These are phyloP conservation scores for Rhorus exstirpatorius DNA, from an alignment of 2,888 invertebrate species.

Conservation along the genomic window DNA sequence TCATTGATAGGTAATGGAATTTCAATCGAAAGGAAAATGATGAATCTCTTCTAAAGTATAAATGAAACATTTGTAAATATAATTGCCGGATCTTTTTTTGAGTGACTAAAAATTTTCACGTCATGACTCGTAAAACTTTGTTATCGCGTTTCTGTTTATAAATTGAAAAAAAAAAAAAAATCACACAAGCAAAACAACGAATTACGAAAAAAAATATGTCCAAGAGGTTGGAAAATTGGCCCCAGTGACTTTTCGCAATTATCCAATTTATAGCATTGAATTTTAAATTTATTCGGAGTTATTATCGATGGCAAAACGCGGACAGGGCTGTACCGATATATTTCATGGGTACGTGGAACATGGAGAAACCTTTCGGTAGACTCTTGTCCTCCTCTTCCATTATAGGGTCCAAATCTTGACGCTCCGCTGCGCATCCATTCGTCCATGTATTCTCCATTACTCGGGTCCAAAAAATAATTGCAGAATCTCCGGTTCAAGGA, in stretches of 20 bases:
- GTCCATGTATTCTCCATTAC: slow-evolving; percentile 77
- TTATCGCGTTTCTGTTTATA: too few relatives aligned
- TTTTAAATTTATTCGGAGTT: neutral
- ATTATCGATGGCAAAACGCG: slow-evolving; percentile 41
- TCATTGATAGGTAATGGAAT: too few relatives aligned
- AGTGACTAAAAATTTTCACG: too few relatives aligned
- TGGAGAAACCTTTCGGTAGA: slow-evolving; percentile 75
- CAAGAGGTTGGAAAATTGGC: neutral
- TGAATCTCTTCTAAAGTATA: too few relatives aligned
- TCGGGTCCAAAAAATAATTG: neutral
- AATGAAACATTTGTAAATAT: too few relatives aligned
- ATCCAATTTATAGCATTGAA: slow-evolving; percentile 41
- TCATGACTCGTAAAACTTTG: too few relatives aligned
- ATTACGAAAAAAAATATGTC: neutral
- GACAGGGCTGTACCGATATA: slow-evolving; percentile 65
- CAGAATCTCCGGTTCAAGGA: neutral
- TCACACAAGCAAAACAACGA: neutral
- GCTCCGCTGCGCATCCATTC: slow-evolving; percentile 71
- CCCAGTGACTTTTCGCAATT: slow-evolving; percentile 27
- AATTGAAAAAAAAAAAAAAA: slow-evolving; percentile 1
- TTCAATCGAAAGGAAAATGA: too few relatives aligned
- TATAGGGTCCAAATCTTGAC: slow-evolving; percentile 78
- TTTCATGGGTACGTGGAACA: slow-evolving; percentile 68
- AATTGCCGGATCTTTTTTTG: too few relatives aligned
- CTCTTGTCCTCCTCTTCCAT: slow-evolving; percentile 79